These are phyloP conservation scores for Garra rufa DNA, from an alignment of 2,113 vertebrate species.

Conservation along the genomic window DNA sequence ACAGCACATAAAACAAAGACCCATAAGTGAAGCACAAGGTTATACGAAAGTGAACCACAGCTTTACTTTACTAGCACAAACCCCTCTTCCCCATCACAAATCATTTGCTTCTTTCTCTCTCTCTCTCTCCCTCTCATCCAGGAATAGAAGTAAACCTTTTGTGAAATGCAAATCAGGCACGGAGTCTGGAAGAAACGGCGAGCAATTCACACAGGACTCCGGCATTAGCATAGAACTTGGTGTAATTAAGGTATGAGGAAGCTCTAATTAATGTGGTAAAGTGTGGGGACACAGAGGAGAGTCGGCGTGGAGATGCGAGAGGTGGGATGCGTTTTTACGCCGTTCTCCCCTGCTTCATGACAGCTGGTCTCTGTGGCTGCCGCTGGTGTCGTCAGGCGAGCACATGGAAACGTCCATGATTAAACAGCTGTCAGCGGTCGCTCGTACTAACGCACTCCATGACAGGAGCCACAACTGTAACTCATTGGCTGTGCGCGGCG, in stretches of 20 bases:
- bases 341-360: background rate
- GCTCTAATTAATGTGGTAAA: constrained; percentile 65
- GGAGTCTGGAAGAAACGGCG: constrained; percentile 56
- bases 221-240: constrained; percentile 66
- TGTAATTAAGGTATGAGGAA: constrained; percentile 63
- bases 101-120: constrained; percentile 19
- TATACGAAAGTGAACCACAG: constrained; percentile 45
- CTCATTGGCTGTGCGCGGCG: background rate
- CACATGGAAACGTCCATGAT: constrained; percentile 7
- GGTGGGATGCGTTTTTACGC: background rate
- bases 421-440: constrained; percentile 14
- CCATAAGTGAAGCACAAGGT: constrained; percentile 47
- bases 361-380: constrained; percentile 26
- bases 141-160: constrained; percentile 60
- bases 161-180: constrained; percentile 61
- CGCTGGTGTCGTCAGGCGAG: background rate
- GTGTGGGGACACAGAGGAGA: constrained; percentile 24
- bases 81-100: constrained; percentile 42
- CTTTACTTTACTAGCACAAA: constrained; percentile 44
- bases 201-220: constrained; percentile 61
- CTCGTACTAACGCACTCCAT: background rate
- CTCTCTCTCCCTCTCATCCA: constrained; percentile 26
- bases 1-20: constrained; percentile 50
- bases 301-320: background rate
- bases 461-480: constrained; percentile 9